These are phyloP conservation scores for Odontomachus brunneus DNA, from an alignment of 1,140 invertebrate species.

Conservation along the genomic window DNA sequence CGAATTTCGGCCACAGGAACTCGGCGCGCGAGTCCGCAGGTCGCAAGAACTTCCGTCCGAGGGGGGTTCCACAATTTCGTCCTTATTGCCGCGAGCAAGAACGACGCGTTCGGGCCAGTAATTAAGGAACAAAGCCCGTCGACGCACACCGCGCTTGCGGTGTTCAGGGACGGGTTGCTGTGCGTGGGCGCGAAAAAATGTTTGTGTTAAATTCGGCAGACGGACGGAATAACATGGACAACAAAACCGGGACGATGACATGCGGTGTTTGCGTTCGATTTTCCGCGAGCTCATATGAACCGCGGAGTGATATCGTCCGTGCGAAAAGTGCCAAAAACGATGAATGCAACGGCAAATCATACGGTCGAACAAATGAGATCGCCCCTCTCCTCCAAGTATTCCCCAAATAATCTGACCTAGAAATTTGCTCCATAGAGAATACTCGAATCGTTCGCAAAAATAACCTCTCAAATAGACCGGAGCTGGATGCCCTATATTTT, in stretches of 20 bases:
- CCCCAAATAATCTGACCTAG: neutral
- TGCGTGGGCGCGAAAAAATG: constrained; percentile 5
- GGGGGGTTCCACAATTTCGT: constrained; percentile 29
- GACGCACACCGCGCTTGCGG: neutral
- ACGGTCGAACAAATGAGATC: neutral
- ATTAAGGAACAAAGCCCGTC: constrained; percentile 47
- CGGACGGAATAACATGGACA: constrained; percentile 37
- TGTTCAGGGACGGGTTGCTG: too few species aligned
- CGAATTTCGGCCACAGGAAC: constrained; percentile 34
- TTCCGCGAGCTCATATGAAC: constrained; percentile 32
- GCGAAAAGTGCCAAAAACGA: constrained; percentile 19
- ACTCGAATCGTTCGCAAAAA: too few species aligned
- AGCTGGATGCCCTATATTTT: too few species aligned
- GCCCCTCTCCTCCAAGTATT: constrained; percentile 1
- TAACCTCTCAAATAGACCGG: too few species aligned
- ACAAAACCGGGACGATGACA: constrained; percentile 27
- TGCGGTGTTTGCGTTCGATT: constrained; percentile 41
- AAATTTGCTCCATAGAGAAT: too few species aligned
- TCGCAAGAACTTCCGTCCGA: constrained; percentile 19
- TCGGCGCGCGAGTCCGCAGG: constrained; percentile 13
- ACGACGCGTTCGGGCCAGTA: constrained; percentile 33
- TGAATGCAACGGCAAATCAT: neutral
- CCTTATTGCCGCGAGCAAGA: constrained; percentile 41
- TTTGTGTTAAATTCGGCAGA: constrained; percentile 41
- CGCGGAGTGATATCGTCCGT: constrained; percentile 10